These are phyloP conservation scores for Notodonta ziczac DNA, from an alignment of 2,888 invertebrate genomes.

Conservation along the genomic window DNA sequence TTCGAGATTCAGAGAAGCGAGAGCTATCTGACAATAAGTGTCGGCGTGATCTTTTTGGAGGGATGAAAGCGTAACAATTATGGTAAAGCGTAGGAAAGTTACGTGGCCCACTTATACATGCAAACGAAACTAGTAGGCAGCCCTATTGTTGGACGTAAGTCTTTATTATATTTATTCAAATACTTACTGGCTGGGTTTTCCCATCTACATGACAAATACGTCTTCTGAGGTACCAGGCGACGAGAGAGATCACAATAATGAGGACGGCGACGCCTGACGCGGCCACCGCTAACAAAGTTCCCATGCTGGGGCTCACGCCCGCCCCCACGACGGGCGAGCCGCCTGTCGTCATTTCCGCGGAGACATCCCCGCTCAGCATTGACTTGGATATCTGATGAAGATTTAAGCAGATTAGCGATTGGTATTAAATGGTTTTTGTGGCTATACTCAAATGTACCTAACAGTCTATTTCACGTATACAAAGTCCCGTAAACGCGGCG, in stretches of 20 bases:
- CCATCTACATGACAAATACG: slow-evolving; percentile 68
- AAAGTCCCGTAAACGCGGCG: too few relatives aligned
- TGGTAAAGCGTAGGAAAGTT: neutral
- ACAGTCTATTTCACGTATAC: too few relatives aligned
- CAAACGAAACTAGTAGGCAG: neutral
- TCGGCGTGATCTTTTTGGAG: neutral
- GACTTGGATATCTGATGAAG: slow-evolving; percentile 60
- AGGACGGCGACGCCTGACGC: slow-evolving; percentile 62
- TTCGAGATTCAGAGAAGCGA: too few relatives aligned
- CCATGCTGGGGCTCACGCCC: slow-evolving; percentile 48
- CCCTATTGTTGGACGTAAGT: neutral
- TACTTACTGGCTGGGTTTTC: slow-evolving; percentile 73
- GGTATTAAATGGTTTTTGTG: neutral
- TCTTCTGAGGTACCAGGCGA: slow-evolving; percentile 66
- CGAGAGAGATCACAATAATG: slow-evolving; percentile 50
- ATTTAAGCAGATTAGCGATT: neutral
- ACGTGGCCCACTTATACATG: neutral
- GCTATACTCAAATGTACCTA: neutral
- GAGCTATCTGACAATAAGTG: neutral
- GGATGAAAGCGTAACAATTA: slow-evolving; percentile 1
- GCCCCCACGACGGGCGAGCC: slow-evolving; percentile 49
- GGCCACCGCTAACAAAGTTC: slow-evolving; percentile 54
- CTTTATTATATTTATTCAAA: slow-evolving; percentile 8
- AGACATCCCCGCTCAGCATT: slow-evolving; percentile 52
- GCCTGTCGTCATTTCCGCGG: slow-evolving; percentile 54